These are phyloP conservation scores for Corythornis vintsioides DNA, from an alignment of 2,113 vertebrate genomes.

Conservation along the genomic window DNA sequence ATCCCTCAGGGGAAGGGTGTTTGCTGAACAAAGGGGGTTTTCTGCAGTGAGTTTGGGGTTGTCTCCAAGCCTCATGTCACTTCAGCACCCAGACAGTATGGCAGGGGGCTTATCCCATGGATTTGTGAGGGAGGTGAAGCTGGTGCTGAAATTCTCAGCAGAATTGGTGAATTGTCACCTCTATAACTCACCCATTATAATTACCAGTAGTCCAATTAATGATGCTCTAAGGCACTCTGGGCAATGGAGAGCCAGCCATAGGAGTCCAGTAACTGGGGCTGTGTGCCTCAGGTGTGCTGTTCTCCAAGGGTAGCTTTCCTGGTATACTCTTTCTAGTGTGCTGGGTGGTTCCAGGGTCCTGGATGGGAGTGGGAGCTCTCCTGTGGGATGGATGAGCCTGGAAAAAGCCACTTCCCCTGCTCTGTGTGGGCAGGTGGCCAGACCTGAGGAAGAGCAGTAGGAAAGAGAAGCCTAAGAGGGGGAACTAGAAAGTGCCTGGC, in stretches of 20 bases:
- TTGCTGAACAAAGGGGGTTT: background rate
- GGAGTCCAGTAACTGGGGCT: background rate
- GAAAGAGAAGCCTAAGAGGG: too few relatives aligned
- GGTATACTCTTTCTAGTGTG: background rate
- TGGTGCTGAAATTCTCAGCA: background rate
- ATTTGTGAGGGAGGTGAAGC: background rate
- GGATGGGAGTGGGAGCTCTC: background rate
- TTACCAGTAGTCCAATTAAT: background rate
- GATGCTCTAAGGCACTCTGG: background rate
- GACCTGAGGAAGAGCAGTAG: background rate
- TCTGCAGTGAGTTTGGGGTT: background rate
- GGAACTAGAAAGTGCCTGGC: background rate
- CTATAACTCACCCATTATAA: background rate
- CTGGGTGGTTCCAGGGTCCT: background rate
- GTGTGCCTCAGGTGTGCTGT: background rate
- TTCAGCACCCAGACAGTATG: background rate
- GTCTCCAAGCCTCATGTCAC: fast-evolving
- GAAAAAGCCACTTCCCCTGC: background rate
- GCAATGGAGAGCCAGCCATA: background rate
- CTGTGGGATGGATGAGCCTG: background rate
- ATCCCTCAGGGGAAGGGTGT: fast-evolving
- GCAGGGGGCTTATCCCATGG: fast-evolving
- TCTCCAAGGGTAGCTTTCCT: background rate
- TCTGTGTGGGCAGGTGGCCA: background rate
- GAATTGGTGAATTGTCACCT: background rate